A percentile compares a stretch with the other conserved stretches of the same genome.
phyloP scores from a whole-genome alignment of 2,888 invertebrate genomes.

The Metallyticus violacea region DNA sequence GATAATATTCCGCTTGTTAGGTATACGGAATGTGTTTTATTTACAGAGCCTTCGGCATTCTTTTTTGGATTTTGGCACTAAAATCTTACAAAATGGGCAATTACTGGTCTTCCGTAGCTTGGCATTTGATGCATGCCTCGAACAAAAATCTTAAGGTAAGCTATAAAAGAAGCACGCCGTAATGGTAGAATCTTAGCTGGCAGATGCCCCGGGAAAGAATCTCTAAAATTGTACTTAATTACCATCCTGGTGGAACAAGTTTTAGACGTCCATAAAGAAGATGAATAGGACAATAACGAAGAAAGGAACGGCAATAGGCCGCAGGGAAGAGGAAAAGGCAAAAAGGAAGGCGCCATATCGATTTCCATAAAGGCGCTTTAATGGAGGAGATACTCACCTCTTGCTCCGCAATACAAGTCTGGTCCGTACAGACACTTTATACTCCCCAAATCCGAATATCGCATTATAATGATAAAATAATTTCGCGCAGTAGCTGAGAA shows the following conservation, averaged over 20 bases:
- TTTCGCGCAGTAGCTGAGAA: too few relatives aligned
- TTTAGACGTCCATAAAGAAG: background rate
- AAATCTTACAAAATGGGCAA: background rate
- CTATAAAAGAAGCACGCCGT: background rate
- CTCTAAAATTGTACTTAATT: background rate
- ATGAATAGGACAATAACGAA: background rate
- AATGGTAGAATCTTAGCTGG: too few relatives aligned
- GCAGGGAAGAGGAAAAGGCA: background rate
- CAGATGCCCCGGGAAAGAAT: background rate
- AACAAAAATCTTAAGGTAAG: background rate
- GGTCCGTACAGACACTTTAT: background rate
- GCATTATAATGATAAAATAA: too few relatives aligned
- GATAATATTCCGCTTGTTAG: too few relatives aligned
- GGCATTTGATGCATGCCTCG: background rate
- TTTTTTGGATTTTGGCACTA: background rate
- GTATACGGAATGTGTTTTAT: background rate
- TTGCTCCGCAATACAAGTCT: background rate
- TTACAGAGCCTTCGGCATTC: background rate
- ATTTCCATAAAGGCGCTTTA: background rate
- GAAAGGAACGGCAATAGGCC: background rate
- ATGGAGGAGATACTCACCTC: background rate
- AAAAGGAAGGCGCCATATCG: background rate
- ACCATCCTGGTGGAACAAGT: background rate
- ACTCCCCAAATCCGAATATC: too few relatives aligned
- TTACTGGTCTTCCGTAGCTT: background rate